Conservation (phyloP, 2,888 invertebrate genomes). For the Amphipoea lucens region DNA sequence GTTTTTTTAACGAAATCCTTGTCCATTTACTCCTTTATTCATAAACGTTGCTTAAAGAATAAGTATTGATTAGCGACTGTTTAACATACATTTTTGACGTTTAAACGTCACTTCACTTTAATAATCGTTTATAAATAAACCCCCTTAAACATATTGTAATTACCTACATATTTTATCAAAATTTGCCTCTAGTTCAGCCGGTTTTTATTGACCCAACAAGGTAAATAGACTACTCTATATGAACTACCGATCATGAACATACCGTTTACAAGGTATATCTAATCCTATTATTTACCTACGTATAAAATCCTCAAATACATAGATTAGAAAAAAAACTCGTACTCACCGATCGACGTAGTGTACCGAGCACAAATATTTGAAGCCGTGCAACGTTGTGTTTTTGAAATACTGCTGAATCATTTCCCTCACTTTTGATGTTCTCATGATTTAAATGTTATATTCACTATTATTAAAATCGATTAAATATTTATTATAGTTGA, state of each 20-base stretch:
- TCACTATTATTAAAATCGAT: background rate
- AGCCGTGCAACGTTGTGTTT: conserved; percentile 84
- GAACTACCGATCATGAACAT: background rate
- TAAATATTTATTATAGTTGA: background rate
- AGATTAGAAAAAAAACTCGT: background rate
- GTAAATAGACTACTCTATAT: background rate
- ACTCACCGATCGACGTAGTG: conserved; percentile 81
- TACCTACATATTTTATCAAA: too few species aligned
- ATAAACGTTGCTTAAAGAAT: too few species aligned
- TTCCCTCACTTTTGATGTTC: conserved; percentile 50
- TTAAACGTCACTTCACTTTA: too few species aligned
- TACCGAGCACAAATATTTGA: conserved; percentile 81
- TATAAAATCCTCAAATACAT: background rate
- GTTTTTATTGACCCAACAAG: background rate
- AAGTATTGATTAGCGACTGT: too few species aligned
- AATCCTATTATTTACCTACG: background rate
- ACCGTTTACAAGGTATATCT: background rate
- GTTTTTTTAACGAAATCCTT: background rate
- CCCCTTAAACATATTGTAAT: too few species aligned
- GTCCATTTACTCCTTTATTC: background rate
- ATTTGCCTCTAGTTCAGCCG: background rate
- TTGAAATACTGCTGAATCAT: conserved; percentile 75
- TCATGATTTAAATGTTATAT: conserved; percentile 46
- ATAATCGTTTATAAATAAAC: too few species aligned
- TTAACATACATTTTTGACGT: too few species aligned